Evolutionary conservation across 2,888 invertebrate genomes (phyloP).

Genomic region (Protonemura montana): DNA sequence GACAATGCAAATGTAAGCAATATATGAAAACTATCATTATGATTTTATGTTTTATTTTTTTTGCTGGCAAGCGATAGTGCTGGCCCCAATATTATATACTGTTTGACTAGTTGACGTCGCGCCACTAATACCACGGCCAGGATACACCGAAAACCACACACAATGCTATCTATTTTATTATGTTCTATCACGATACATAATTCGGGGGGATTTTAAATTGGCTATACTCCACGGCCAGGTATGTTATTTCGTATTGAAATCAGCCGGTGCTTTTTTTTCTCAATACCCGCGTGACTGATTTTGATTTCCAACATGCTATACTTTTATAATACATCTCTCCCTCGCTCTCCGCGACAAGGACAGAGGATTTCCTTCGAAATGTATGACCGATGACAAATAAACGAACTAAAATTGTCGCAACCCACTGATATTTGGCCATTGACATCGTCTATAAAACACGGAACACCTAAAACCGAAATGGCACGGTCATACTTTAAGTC

Average conservation of each 20-base stretch:
- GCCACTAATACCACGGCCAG: background rate
- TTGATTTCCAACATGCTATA: background rate
- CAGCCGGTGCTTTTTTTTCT: background rate
- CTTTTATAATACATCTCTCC: too few species aligned
- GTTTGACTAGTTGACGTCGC: background rate
- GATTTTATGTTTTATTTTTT: too few species aligned
- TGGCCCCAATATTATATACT: background rate
- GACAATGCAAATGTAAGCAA: too few species aligned
- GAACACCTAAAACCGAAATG: background rate
- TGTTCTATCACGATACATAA: background rate
- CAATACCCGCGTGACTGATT: background rate
- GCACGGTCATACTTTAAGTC: background rate
- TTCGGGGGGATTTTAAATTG: conserved; percentile 12
- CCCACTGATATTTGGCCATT: background rate
- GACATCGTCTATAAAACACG: background rate
- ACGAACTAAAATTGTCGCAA: background rate
- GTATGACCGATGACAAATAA: background rate
- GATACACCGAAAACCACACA: background rate
- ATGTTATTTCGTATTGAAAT: conserved; percentile 4
- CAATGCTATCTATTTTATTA: conserved; percentile 12
- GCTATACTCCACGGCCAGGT: background rate
- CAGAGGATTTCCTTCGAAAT: background rate
- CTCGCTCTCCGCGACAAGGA: background rate
- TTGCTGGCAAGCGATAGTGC: background rate
- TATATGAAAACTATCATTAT: too few species aligned